Percentiles rank a stretch among this genome's conserved stretches.
phyloP scores from a whole-genome alignment of 2,888 invertebrate genomes.

The Rhingia campestris region DNA sequence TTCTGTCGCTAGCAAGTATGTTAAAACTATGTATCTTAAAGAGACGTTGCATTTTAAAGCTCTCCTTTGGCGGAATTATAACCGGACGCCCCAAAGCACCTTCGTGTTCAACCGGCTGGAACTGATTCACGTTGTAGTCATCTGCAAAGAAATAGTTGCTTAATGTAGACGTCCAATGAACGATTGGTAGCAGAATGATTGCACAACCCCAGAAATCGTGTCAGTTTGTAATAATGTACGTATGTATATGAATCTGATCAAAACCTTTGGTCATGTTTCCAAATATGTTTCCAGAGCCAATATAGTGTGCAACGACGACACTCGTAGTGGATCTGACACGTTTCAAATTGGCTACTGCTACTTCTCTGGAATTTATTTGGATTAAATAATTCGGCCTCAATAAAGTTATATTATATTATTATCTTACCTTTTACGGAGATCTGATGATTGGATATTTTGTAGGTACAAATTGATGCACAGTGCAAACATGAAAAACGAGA shows the following conservation, averaged over 20 bases:
- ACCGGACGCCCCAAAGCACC: conserved; percentile 93
- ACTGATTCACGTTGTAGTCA: conserved; percentile 88
- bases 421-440: conserved; percentile 62
- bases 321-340: conserved; percentile 79
- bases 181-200: neutral
- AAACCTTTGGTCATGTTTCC: conserved; percentile 90
- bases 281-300: conserved; percentile 91
- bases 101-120: conserved; percentile 88
- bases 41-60: conserved; percentile 89
- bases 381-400: conserved; percentile 49
- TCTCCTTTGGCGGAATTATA: conserved; percentile 88
- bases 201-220: conserved; percentile 1
- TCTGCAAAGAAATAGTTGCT: conserved; percentile 78
- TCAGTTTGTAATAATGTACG: conserved; percentile 8
- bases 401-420: neutral
- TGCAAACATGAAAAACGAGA: conserved; percentile 83
- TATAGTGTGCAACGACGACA: conserved; percentile 94
- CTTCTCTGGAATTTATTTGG: conserved; percentile 75
- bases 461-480: conserved; percentile 82
- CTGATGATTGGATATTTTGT: conserved; percentile 78
- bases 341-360: conserved; percentile 58
- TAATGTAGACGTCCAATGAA: conserved; percentile 26
- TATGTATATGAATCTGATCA: conserved; percentile 3
- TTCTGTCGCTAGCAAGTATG: conserved; percentile 93
- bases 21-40: conserved; percentile 94